Percentiles rank a stretch among this genome's conserved stretches.
Evolutionary conservation across 2,797 vertebrate genomes (phyloP).

Genomic region (Ciconia nigra): DNA sequence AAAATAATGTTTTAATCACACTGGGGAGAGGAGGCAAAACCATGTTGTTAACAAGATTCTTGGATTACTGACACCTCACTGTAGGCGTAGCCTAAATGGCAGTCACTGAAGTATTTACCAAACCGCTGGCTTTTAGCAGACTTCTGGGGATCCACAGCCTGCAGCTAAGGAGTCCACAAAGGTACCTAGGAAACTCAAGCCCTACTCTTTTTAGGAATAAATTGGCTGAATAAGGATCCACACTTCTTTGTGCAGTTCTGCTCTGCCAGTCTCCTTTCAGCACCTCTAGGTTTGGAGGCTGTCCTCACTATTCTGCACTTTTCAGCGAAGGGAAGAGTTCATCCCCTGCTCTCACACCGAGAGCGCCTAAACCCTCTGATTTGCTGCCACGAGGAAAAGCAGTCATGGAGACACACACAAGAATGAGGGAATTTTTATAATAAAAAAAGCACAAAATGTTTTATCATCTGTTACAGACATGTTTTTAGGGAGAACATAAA

Average conservation of each 20-base stretch:
- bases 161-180: background rate
- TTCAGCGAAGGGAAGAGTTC: background rate
- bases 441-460: background rate
- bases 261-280: background rate
- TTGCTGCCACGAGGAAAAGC: background rate
- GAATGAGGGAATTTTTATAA: background rate
- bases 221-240: background rate
- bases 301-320: background rate
- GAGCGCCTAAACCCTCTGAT: background rate
- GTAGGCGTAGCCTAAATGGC: background rate
- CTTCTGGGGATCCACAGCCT: background rate
- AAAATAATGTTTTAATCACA: background rate
- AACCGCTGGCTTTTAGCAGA: background rate
- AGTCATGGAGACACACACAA: background rate
- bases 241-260: background rate
- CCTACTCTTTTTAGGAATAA: background rate
- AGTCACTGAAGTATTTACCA: background rate
- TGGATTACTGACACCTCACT: background rate
- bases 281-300: background rate
- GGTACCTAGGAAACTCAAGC: background rate
- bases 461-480: background rate
- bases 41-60: background rate
- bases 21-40: background rate
- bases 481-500: background rate
- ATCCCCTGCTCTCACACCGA: accelerated